These are phyloP conservation scores for Pempheris klunzingeri DNA, from an alignment of 2,797 vertebrate species.

Conservation along the genomic window DNA sequence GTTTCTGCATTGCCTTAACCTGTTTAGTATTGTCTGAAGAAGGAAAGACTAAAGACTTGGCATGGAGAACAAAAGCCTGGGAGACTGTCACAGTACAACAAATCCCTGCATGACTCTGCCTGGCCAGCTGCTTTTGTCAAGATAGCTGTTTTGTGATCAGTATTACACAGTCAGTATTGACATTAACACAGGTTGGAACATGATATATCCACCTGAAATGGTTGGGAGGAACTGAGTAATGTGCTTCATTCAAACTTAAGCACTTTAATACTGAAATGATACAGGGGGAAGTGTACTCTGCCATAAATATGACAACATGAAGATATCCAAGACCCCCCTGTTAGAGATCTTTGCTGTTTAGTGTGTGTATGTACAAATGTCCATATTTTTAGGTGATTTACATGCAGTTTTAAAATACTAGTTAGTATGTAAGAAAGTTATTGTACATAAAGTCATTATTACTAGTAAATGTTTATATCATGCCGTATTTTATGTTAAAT, in stretches of 20 bases:
- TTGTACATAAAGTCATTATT: neutral
- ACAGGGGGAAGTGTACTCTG: neutral
- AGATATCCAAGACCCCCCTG: slow-evolving; percentile 12
- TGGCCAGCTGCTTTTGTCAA: slow-evolving; percentile 50
- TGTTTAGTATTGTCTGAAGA: slow-evolving; percentile 27
- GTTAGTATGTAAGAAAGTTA: neutral
- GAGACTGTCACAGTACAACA: slow-evolving; percentile 48
- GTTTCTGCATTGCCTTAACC: slow-evolving; percentile 26
- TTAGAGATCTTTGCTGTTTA: slow-evolving; percentile 8
- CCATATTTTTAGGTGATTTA: neutral
- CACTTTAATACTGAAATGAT: slow-evolving; percentile 26
- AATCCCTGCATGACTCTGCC: slow-evolving; percentile 58
- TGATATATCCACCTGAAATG: slow-evolving; percentile 27
- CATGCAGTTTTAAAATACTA: neutral
- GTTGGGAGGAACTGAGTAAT: slow-evolving; percentile 16
- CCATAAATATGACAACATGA: slow-evolving; percentile 7
- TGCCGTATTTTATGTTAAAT: neutral
- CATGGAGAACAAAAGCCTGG: slow-evolving; percentile 48
- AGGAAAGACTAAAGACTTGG: slow-evolving; percentile 36
- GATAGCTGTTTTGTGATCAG: slow-evolving; percentile 20
- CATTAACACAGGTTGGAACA: slow-evolving; percentile 57
- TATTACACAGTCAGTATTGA: slow-evolving; percentile 44
- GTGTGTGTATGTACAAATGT: neutral
- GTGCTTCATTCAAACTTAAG: slow-evolving; percentile 24
- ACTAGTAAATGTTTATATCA: neutral